Evolutionary conservation across 1,140 invertebrate genomes (phyloP).

Genomic region (Leptinotarsa lineolata): DNA sequence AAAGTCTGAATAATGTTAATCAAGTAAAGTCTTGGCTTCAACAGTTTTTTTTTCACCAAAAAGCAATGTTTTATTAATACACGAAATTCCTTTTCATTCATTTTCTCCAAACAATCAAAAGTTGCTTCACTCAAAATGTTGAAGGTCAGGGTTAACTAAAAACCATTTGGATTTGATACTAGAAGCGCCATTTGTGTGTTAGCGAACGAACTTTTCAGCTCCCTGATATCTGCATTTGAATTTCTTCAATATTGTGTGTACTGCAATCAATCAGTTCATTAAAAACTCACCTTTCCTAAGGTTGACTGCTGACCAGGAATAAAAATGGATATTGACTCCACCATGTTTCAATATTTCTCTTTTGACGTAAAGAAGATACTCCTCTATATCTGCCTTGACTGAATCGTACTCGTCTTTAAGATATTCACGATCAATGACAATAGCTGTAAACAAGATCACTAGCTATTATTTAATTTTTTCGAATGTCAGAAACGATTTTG

Average conservation of each 20-base stretch:
- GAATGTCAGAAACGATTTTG: too few relatives aligned
- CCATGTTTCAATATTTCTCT: constrained; percentile 66
- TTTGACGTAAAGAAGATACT: constrained; percentile 63
- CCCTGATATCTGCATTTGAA: background rate
- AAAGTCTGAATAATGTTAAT: too few relatives aligned
- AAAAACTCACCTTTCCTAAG: constrained; percentile 65
- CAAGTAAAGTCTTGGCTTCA: too few relatives aligned
- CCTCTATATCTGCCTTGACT: constrained; percentile 62
- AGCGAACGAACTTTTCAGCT: too few relatives aligned
- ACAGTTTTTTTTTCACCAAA: too few relatives aligned
- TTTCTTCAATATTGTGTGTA: background rate
- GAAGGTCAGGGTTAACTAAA: too few relatives aligned
- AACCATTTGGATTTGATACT: background rate
- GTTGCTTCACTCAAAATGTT: too few relatives aligned
- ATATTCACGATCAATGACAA: constrained; percentile 67
- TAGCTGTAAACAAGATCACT: constrained; percentile 54
- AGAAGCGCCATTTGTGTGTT: background rate
- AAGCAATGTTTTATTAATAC: too few relatives aligned
- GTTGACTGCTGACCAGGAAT: constrained; percentile 66
- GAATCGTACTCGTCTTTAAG: constrained; percentile 62
- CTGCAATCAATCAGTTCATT: constrained; percentile 13
- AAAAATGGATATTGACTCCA: constrained; percentile 67
- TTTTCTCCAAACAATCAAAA: too few relatives aligned
- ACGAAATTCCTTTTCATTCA: too few relatives aligned
- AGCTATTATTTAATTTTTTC: too few relatives aligned